A percentile compares a stretch with the other conserved stretches of the same genome.
These are phyloP conservation scores for Drosophila sucinea DNA, from an alignment of 1,140 invertebrate species.

Conservation along the genomic window DNA sequence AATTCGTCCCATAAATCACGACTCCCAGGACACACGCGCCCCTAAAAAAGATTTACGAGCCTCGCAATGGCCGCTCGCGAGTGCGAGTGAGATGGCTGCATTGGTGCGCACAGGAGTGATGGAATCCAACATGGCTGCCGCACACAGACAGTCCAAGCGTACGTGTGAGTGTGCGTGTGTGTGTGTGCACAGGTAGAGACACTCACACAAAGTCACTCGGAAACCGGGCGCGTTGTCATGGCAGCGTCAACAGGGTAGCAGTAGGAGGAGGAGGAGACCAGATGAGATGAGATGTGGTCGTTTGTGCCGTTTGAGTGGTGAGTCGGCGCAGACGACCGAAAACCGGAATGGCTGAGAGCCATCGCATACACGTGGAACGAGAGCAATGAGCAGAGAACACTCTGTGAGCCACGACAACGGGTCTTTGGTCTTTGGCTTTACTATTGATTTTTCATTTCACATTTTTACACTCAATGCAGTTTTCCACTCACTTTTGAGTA, in stretches of 20 bases:
- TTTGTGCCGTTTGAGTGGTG: conserved; percentile 46
- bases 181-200: conserved; percentile 71
- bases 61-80: conserved; percentile 46
- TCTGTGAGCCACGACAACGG: conserved; percentile 42
- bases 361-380: conserved; percentile 28
- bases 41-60: conserved; percentile 77
- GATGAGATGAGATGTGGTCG: conserved; percentile 9
- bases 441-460: conserved; percentile 72
- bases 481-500: conserved; percentile 26
- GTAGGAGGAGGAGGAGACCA: conserved; percentile 21
- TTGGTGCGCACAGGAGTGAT: conserved; percentile 63
- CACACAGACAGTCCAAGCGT: not conserved
- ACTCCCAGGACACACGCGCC: conserved; percentile 81
- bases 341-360: conserved; percentile 56
- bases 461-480: conserved; percentile 55
- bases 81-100: conserved; percentile 65
- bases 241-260: conserved; percentile 34
- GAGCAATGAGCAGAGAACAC: conserved; percentile 16
- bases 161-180: conserved; percentile 29
- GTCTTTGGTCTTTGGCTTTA: conserved; percentile 45
- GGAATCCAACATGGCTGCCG: conserved; percentile 81
- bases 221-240: conserved; percentile 61
- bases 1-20: conserved; percentile 80
- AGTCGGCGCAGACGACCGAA: conserved; percentile 62
- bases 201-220: conserved; percentile 27